Conservation (phyloP, 2,888 invertebrate genomes). For the Pandemis heparana region DNA sequence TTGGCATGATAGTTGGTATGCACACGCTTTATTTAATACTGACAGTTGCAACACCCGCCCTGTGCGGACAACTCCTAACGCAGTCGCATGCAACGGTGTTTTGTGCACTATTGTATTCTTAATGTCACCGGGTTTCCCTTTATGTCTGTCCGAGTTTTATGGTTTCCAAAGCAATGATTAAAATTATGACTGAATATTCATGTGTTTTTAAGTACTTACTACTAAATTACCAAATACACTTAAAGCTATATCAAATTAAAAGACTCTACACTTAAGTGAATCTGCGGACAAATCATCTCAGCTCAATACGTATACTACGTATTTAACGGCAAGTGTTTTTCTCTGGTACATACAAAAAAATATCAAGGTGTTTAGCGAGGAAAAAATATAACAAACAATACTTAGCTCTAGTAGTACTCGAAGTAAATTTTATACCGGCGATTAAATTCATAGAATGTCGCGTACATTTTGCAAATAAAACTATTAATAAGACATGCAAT, state of each 20-base stretch:
- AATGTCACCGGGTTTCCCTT: conserved; percentile 22
- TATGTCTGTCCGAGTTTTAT: background rate
- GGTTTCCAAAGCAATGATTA: background rate
- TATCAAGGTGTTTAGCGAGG: too few relatives aligned
- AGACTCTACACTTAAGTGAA: too few relatives aligned
- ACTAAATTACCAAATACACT: too few relatives aligned
- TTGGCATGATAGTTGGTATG: conserved; percentile 7
- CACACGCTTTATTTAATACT: conserved; percentile 28
- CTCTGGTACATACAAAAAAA: background rate
- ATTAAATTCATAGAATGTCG: background rate
- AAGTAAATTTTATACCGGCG: background rate
- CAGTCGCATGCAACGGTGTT: conserved; percentile 33
- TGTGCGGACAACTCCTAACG: conserved; percentile 21
- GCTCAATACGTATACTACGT: background rate
- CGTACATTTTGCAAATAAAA: background rate
- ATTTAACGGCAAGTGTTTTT: background rate
- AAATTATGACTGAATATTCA: too few relatives aligned
- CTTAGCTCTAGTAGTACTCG: background rate
- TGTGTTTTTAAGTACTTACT: too few relatives aligned
- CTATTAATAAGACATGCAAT: conserved; percentile 4
- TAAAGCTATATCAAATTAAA: too few relatives aligned
- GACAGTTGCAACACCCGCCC: conserved; percentile 29
- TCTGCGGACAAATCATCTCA: background rate
- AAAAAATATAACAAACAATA: background rate
- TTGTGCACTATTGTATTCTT: conserved; percentile 34